Evolutionary conservation across 2,797 vertebrate species (phyloP), one percentile per base, ranked within the genome.

Genomic region (Clarias pachynema): DNA sequence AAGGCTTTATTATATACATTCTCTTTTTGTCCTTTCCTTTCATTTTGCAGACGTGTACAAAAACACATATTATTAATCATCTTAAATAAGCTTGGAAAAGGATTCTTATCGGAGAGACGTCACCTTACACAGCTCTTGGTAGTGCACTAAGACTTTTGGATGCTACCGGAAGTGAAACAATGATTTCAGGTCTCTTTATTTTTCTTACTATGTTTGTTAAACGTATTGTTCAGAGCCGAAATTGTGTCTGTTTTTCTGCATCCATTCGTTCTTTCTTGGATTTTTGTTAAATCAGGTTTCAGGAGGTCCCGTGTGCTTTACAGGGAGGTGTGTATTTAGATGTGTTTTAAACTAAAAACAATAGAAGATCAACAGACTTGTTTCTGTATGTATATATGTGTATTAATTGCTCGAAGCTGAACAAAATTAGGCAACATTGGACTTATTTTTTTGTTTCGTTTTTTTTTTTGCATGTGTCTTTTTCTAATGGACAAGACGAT

Each of bases 381-480:
- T 86, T 92, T 90, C 81, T 79, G 89, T 85, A 83, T 95, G 95
- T 95, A 94, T 92, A 95, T 95, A 94, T 75, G 91, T 93, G 93
- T 95, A 94, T 94, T 95, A 93, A 94, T 93, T 94, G 95, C 95
- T 95, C 94, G 90, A 93, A 92, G 94, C 93, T 90, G 93, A 94
- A 94, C 69, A 87, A 92, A 49, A 86, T 93, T 94, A 94, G 92
- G 87, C 89, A 91, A 88, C 94, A 95, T 91, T 92, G 93, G 95
- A 95, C 92, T 92, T 93, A 94, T 88, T 94, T 93, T 22, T 29
- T 78, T 1, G 22, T 44, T 60, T 0, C 34, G 31, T 77, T 84
- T 69, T 44, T 85, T 72, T 72, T 81, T 84, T 95, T 97, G 97
- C 97, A 98, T 97, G 97, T 97, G 95, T 96, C 94, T 95, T 96